Evolutionary conservation across 2,888 invertebrate genomes (phyloP), one percentile per base, ranked within the genome.

Genomic region (Noctua comes): DNA sequence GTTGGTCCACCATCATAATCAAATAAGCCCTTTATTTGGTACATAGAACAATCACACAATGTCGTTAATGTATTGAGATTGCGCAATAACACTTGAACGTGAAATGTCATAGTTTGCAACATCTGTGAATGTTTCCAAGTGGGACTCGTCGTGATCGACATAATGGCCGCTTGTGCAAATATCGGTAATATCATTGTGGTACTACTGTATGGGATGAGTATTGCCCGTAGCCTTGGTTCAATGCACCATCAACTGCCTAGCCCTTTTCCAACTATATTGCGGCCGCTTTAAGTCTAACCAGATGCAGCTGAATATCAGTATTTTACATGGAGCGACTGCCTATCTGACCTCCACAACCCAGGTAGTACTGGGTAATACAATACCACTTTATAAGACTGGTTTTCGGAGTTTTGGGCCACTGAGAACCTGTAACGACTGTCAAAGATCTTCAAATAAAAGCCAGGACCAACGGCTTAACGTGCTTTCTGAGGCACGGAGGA

Each of bases 31-130:
- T 73, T 43, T 27, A 74, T 10, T 24, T 27, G 36, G 16, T 24
- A 64, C 24, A 64, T 64, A 27, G n/a, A 51, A 54, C 51, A 54
- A 64, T 27, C 43, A 24, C 13, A 68, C 10, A 46, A 54, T 59
- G 36, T 59, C n/a, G 24, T 79, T 57, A 70, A 43, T 24, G 24
- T 46, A 57, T 64, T 72, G n/a, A 31, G 18, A 72, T 82, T 69
- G 31, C 40, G 69, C 51, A 80, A 80, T 70, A 48, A 54, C 27
- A 81, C 46, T 70, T 86, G 66, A 76, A 83, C 86, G 86, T 82
- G 71, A 82, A 83, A 83, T 86, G 83, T 83, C 83, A 77, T 21
- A 62, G 77, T 59, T 82, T 82, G 77, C 69, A 70, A 73, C 83
- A 86, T 82, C 46, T 54, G 5, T 51, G 62, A 82, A 68, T 71